phyloP scores from a whole-genome alignment of 2,888 invertebrate species.

The Notodonta dromedarius region DNA sequence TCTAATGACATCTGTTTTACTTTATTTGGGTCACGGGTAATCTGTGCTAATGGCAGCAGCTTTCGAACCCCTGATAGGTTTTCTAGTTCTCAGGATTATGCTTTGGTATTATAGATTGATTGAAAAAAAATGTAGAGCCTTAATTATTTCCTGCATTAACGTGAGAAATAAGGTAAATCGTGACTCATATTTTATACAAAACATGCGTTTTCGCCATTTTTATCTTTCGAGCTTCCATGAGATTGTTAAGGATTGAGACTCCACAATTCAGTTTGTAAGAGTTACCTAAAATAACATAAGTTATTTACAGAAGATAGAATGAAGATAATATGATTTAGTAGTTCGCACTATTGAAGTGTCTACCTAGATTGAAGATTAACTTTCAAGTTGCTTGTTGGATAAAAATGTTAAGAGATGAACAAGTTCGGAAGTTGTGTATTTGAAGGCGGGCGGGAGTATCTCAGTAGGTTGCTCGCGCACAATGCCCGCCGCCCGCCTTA shows the following conservation, averaged over 20 bases:
- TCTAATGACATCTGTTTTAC: constrained; percentile 33
- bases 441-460: constrained; percentile 33
- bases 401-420: constrained; percentile 40
- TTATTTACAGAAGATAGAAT: background rate
- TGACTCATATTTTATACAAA: too few relatives aligned
- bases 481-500: constrained; percentile 40
- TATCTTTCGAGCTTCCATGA: too few relatives aligned
- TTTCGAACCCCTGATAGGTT: too few relatives aligned
- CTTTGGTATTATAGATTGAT: too few relatives aligned
- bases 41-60: background rate
- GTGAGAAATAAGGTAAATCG: too few relatives aligned
- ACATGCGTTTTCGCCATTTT: too few relatives aligned
- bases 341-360: background rate
- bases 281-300: too few relatives aligned
- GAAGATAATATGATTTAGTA: background rate
- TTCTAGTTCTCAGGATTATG: too few relatives aligned
- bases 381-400: constrained; percentile 36
- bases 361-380: constrained; percentile 21
- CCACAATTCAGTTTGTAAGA: too few relatives aligned
- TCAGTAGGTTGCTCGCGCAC: constrained; percentile 34
- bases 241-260: too few relatives aligned
- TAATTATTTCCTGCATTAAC: too few relatives aligned
- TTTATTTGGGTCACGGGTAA: background rate
- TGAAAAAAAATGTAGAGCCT: too few relatives aligned
- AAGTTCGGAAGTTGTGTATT: constrained; percentile 39